These are phyloP conservation scores for Prietella phreatophila DNA, from an alignment of 2,113 vertebrate species.

Conservation along the genomic window DNA sequence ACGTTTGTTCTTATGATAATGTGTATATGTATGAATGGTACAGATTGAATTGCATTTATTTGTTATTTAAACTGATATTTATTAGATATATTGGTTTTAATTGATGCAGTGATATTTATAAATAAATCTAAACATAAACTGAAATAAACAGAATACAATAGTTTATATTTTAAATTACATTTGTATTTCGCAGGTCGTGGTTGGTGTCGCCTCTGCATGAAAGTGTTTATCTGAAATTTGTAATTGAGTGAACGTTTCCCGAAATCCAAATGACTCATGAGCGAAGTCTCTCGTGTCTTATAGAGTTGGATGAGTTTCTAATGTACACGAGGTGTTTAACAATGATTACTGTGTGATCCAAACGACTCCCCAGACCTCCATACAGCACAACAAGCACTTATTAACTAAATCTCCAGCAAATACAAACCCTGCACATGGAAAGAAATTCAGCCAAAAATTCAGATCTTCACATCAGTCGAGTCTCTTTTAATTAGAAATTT, in stretches of 20 bases:
- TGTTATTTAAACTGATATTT: too few species aligned
- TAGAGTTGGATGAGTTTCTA: not conserved
- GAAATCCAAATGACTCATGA: too few species aligned
- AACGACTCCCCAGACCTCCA: not conserved
- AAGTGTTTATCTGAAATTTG: too few species aligned
- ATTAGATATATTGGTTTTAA: too few species aligned
- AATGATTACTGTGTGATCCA: not conserved
- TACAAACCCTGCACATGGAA: not conserved
- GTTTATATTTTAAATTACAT: too few species aligned
- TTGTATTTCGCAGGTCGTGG: too few species aligned
- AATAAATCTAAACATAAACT: too few species aligned
- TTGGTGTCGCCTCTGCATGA: too few species aligned
- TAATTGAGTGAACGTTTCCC: too few species aligned
- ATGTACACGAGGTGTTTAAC: not conserved
- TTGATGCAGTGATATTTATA: too few species aligned
- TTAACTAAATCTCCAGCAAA: not conserved
- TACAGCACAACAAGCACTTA: not conserved
- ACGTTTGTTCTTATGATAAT: too few species aligned
- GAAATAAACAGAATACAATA: too few species aligned
- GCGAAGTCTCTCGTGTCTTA: not conserved
- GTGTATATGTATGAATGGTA: not conserved
- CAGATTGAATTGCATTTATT: not conserved
- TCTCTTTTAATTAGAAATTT: constrained; percentile 73
- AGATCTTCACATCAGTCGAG: not conserved
- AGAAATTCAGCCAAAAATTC: not conserved